Conservation (phyloP, 2,797 vertebrate genomes). For the Eleutherodactylus coqui region DNA sequence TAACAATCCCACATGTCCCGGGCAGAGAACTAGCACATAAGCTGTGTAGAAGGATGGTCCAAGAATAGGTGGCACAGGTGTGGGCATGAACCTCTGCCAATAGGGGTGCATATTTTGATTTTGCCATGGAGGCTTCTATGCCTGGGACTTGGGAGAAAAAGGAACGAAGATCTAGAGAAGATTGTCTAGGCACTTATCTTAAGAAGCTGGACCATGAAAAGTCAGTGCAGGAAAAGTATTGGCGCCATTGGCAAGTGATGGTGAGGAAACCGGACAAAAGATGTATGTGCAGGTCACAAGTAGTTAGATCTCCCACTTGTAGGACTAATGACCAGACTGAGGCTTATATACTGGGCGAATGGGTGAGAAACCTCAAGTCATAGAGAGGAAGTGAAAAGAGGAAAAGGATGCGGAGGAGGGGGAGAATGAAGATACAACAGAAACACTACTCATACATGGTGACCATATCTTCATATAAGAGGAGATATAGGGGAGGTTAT, state of each 20-base stretch:
- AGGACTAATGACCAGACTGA: neutral
- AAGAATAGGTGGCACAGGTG: neutral
- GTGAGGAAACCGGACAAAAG: neutral
- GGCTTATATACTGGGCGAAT: neutral
- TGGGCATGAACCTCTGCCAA: neutral
- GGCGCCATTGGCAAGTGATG: neutral
- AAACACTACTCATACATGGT: neutral
- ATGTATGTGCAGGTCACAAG: too few species aligned
- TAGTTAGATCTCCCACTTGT: neutral
- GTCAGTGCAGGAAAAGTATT: neutral
- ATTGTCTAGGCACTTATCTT: neutral
- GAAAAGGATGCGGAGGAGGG: neutral
- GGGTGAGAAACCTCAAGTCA: neutral
- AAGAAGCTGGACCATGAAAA: neutral
- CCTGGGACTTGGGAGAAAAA: neutral
- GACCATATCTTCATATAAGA: too few species aligned
- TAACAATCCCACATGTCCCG: neutral
- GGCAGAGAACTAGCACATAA: neutral
- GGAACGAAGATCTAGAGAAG: neutral
- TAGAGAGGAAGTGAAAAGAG: neutral
- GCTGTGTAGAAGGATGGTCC: neutral
- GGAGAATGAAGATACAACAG: neutral
- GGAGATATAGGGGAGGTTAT: neutral
- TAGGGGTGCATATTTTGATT: neutral
- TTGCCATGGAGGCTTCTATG: neutral